A percentile compares a stretch with the other conserved stretches of the same genome.
phyloP scores from a whole-genome alignment of 1,140 invertebrate genomes.

The Sinella curviseta region DNA sequence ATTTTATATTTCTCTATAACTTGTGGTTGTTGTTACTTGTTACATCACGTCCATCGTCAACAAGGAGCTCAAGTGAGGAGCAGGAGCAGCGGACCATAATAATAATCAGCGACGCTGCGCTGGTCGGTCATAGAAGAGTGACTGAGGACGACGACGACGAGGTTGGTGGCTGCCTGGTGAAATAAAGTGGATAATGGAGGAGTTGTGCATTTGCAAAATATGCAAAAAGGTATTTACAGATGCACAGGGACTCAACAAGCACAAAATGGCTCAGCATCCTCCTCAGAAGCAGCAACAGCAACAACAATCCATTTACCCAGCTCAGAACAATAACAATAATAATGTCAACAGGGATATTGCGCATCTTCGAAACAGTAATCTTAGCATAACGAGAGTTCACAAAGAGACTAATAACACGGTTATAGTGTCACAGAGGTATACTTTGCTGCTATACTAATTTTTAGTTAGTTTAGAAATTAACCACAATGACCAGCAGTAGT shows the following conservation, averaged over 20 bases:
- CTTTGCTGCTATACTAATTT: too few relatives aligned
- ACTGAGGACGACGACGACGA: too few relatives aligned
- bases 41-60: too few relatives aligned
- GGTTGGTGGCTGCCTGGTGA: too few relatives aligned
- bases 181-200: not conserved
- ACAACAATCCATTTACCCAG: not conserved
- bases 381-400: slow-evolving; percentile 1
- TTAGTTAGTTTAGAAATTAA: too few relatives aligned
- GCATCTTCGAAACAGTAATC: not conserved
- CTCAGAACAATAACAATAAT: not conserved
- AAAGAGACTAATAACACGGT: not conserved
- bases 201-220: slow-evolving; percentile 21
- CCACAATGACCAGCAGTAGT: not conserved
- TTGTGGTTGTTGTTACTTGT: too few relatives aligned
- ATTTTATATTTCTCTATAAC: too few relatives aligned
- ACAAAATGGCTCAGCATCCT: not conserved
- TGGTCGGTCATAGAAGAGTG: too few relatives aligned
- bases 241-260: not conserved
- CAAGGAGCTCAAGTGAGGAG: too few relatives aligned
- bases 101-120: too few relatives aligned
- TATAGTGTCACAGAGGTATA: not conserved
- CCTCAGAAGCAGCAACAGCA: not conserved
- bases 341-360: not conserved
- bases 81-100: too few relatives aligned
- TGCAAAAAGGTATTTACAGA: slow-evolving; percentile 23